phyloP scores from a whole-genome alignment of 2,797 vertebrate genomes.

The Triplophysa yarkandensis region DNA sequence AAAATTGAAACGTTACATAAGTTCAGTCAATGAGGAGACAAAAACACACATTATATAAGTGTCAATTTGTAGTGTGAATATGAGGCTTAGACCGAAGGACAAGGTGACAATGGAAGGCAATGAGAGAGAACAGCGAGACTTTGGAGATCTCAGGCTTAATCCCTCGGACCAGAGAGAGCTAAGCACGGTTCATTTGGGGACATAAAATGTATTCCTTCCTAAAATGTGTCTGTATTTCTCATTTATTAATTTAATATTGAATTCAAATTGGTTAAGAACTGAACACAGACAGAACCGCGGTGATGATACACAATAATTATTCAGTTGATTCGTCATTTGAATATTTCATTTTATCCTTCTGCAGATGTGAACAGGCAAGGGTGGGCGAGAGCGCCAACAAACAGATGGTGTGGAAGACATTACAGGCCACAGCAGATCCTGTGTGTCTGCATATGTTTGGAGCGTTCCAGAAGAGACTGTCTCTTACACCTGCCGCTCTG shows the following conservation, averaged over 20 bases:
- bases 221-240: too few relatives aligned
- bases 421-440: constrained; percentile 65
- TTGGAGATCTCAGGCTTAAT: constrained; percentile 64
- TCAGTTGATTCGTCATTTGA: constrained; percentile 25
- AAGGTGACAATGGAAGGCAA: constrained; percentile 60
- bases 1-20: constrained; percentile 49
- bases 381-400: constrained; percentile 54
- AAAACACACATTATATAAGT: constrained; percentile 56
- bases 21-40: constrained; percentile 49
- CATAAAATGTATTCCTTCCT: constrained; percentile 45
- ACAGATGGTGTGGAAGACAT: constrained; percentile 76
- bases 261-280: background rate
- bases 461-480: constrained; percentile 53
- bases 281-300: background rate
- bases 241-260: background rate
- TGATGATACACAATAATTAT: constrained; percentile 24
- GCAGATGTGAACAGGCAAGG: constrained; percentile 62
- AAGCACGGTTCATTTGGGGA: constrained; percentile 49
- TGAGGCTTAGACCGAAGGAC: constrained; percentile 60
- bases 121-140: constrained; percentile 52
- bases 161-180: constrained; percentile 63
- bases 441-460: constrained; percentile 70
- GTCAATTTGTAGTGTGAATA: constrained; percentile 51
- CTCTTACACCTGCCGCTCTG: constrained; percentile 58
- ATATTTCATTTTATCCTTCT: constrained; percentile 56